A percentile compares a stretch with the other conserved stretches of the same genome.
Evolutionary conservation across 2,113 vertebrate species (phyloP).

Genomic region (Balaenoptera acutorostrata): DNA sequence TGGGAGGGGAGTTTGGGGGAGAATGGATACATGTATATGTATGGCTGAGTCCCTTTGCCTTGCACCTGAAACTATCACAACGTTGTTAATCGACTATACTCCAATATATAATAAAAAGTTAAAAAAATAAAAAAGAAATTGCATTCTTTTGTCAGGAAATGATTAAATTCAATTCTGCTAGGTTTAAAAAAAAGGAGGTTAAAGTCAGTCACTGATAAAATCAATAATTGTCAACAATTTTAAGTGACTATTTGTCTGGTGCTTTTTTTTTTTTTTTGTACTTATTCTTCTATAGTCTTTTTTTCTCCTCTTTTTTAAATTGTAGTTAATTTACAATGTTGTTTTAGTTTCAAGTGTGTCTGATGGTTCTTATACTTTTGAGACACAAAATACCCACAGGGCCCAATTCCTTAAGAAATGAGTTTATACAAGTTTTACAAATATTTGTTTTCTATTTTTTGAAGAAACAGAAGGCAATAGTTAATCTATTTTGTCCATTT

Average conservation of each 20-base stretch:
- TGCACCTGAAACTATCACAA: too few relatives aligned
- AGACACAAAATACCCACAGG: neutral
- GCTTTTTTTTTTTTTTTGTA: neutral
- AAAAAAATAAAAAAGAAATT: neutral
- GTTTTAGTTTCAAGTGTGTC: neutral
- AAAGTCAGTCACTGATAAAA: neutral
- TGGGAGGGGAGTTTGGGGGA: too few relatives aligned
- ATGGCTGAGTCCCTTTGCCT: too few relatives aligned
- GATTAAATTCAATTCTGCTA: conserved; percentile 36
- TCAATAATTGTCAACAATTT: neutral
- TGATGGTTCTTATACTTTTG: neutral
- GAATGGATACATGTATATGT: too few relatives aligned
- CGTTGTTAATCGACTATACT: too few relatives aligned
- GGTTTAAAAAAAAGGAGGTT: neutral
- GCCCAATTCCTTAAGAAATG: neutral
- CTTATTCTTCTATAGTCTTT: neutral
- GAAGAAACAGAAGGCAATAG: neutral
- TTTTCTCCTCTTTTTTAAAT: neutral
- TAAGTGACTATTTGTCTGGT: neutral
- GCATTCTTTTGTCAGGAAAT: conserved; percentile 57
- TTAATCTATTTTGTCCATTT: neutral
- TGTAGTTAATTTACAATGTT: neutral
- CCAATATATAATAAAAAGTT: too few relatives aligned
- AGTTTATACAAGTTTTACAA: neutral
- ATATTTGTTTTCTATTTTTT: neutral